phyloP scores from a whole-genome alignment of 2,797 vertebrate genomes.

The Acanthopagrus latus region DNA sequence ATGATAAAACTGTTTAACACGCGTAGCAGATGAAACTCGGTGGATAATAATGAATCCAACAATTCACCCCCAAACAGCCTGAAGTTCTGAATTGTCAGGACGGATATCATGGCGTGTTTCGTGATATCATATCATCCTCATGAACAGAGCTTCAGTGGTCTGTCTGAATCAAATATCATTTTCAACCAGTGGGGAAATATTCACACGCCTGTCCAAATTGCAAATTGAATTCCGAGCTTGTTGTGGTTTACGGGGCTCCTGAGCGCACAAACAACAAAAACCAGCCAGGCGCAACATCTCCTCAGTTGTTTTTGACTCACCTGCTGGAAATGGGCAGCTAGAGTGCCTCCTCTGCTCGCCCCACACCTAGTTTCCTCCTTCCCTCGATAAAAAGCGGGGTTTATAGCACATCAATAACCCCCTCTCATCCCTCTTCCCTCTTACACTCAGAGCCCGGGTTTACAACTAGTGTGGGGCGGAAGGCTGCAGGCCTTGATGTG shows the following conservation, averaged over 20 bases:
- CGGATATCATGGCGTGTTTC: neutral
- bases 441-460: constrained; percentile 68
- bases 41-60: neutral
- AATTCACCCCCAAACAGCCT: neutral
- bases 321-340: constrained; percentile 37
- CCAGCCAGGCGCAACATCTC: neutral
- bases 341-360: constrained; percentile 3
- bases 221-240: constrained; percentile 36
- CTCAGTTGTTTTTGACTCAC: constrained; percentile 32
- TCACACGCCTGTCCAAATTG: constrained; percentile 28
- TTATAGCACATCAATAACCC: constrained; percentile 87
- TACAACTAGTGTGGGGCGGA: constrained; percentile 80
- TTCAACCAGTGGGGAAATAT: constrained; percentile 36
- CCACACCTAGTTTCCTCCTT: constrained; percentile 79
- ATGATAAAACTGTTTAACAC: fast-evolving
- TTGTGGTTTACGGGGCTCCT: constrained; percentile 27
- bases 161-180: constrained; percentile 25
- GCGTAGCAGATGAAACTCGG: neutral
- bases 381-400: constrained; percentile 85
- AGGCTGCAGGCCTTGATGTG: constrained; percentile 77
- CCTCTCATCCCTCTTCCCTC: constrained; percentile 83
- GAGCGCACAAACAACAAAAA: constrained; percentile 30
- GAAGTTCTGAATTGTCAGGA: neutral
- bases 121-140: neutral
- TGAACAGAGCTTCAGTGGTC: neutral